phyloP scores from a whole-genome alignment of 2,888 invertebrate species.

The Trissolcus brochymenae region DNA sequence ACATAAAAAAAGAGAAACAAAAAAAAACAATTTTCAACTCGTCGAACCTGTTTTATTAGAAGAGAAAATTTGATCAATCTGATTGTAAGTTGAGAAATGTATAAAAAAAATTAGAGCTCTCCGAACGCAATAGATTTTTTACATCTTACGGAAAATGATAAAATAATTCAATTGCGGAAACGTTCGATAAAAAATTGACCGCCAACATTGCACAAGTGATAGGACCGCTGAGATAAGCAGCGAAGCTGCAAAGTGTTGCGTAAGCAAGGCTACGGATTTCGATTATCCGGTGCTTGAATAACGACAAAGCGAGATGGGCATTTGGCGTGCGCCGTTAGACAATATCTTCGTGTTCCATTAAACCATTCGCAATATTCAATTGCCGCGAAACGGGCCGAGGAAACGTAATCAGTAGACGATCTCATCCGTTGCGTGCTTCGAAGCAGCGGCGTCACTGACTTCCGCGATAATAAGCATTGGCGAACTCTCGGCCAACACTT shows the following conservation, averaged over 20 bases:
- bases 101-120: too few relatives aligned
- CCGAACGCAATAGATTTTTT: too few relatives aligned
- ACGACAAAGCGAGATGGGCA: slow-evolving; percentile 10
- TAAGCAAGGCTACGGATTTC: slow-evolving; percentile 7
- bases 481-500: slow-evolving; percentile 32
- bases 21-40: too few relatives aligned
- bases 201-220: slow-evolving; percentile 11
- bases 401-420: slow-evolving; percentile 30
- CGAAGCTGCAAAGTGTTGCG: slow-evolving; percentile 4
- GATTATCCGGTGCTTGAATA: slow-evolving; percentile 10
- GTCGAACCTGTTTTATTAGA: too few relatives aligned
- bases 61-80: too few relatives aligned
- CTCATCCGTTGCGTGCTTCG: slow-evolving; percentile 37
- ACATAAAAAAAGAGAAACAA: too few relatives aligned
- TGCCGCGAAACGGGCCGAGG: slow-evolving; percentile 7
- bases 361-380: slow-evolving; percentile 18
- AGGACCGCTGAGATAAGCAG: slow-evolving; percentile 6
- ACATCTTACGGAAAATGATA: background rate
- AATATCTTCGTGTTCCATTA: slow-evolving; percentile 30
- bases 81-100: too few relatives aligned
- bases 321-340: slow-evolving; percentile 19
- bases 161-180: background rate
- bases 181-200: background rate
- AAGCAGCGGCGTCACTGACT: slow-evolving; percentile 23
- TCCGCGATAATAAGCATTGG: slow-evolving; percentile 38